Evolutionary conservation across 2,888 invertebrate species (phyloP).

Genomic region (Ectemnius lituratus): DNA sequence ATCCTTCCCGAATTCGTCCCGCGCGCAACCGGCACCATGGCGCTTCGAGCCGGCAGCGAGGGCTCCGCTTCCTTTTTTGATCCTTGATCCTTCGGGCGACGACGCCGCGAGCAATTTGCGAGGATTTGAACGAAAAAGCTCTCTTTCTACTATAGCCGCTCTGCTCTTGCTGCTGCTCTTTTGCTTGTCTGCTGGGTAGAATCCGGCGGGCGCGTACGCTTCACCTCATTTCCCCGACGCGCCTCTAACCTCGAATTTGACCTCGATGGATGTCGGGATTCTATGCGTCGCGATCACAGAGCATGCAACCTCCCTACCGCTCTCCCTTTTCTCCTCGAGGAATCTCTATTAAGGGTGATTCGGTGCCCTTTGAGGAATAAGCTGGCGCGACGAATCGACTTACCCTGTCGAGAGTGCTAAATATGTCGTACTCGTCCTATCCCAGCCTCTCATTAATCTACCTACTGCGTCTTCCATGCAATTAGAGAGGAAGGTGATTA

Average conservation of each 20-base stretch:
- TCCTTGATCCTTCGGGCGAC: conserved; percentile 37
- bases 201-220: conserved; percentile 27
- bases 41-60: not conserved
- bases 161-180: conserved; percentile 23
- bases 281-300: not conserved
- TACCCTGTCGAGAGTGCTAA: no score
- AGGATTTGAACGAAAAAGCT: conserved; percentile 48
- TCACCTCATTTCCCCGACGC: conserved; percentile 19
- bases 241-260: conserved; percentile 36
- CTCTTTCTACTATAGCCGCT: conserved; percentile 15
- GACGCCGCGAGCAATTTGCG: conserved; percentile 54
- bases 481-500: no score
- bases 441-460: no score
- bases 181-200: conserved; percentile 34
- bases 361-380: no score
- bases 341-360: no score
- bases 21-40: not conserved
- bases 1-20: not conserved
- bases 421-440: no score
- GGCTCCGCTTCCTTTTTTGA: conserved; percentile 32
- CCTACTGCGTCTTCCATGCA: no score
- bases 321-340: no score
- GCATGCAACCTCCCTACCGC: not conserved
- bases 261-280: conserved; percentile 31
- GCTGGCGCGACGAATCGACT: no score